Evolutionary conservation across 2,888 invertebrate genomes (phyloP).

Genomic region (Ormia ochracea): DNA sequence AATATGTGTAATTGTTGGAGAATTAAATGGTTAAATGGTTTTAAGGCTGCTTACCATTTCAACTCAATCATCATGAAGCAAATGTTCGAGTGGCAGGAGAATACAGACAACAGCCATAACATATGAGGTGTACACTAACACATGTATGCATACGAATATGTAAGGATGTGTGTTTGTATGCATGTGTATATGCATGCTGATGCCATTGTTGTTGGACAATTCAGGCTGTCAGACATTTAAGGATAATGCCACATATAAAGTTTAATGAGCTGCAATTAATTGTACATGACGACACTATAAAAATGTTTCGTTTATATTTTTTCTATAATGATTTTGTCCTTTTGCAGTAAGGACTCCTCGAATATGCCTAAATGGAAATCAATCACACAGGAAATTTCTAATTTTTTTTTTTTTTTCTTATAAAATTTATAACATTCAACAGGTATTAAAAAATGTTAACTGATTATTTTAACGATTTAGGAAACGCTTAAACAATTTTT

Average conservation of each 20-base stretch:
- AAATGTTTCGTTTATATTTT: constrained; percentile 53
- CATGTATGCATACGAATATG: no score
- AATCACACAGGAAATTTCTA: neutral
- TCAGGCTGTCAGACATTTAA: constrained; percentile 63
- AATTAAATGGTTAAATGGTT: constrained; percentile 61
- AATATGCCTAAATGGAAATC: neutral
- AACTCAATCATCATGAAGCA: constrained; percentile 28
- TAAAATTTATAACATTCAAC: no score
- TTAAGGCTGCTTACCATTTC: constrained; percentile 51
- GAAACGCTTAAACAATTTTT: no score
- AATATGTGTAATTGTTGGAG: constrained; percentile 59
- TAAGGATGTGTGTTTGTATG: neutral
- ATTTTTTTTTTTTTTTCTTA: no score
- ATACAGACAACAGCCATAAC: constrained; percentile 34
- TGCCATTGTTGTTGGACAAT: constrained; percentile 35
- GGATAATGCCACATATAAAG: constrained; percentile 72
- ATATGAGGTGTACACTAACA: neutral
- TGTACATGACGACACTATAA: constrained; percentile 70
- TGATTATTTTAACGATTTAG: no score
- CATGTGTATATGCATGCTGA: neutral
- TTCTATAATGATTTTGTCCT: neutral
- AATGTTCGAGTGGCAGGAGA: neutral
- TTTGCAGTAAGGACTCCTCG: neutral
- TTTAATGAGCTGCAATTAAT: constrained; percentile 77
- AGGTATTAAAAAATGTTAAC: no score